Evolutionary conservation across 2,888 invertebrate genomes (phyloP), one percentile per base, ranked within the genome.

Genomic region (Diadegma fenestrale): DNA sequence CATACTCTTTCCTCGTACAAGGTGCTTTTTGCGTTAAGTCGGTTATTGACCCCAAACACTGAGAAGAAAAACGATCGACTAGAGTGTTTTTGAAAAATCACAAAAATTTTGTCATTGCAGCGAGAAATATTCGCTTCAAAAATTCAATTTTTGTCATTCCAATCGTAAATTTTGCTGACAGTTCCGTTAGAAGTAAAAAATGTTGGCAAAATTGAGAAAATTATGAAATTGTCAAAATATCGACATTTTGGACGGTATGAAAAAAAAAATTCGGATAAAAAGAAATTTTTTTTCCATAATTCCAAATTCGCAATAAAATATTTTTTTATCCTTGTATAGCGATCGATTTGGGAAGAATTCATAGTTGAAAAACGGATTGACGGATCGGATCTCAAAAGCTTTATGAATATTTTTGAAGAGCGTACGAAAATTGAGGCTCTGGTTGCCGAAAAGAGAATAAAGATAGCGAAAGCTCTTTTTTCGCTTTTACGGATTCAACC

Each of bases 401-500:
- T 80, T 76, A 76, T 83, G 79, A 54, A 83, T 80, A 78, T 78
- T 45, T 68, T 69, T 71, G 54, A 63, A 75, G 7, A 19, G 22
- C 22, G 51, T 72, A 51, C 12, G n/a, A 72, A 71, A 80, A 48
- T 71, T n/a, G 61, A 48, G 51, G 64, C 37, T 79, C 26, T n/a
- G 19, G 12, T 41, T 33, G 17, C 17, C 41, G 75, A 64, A 22
- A 37, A 48, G 43, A 41, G 41, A 54, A 43, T 33, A 61, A 26
- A 77, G n/a, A 71, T 58, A 48, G 58, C 30, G 33, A 72, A 51
- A 37, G 54, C 75, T 82, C 76, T 61, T 81, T n/a, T 71, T 58
- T 64, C 63, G 37, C 61, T 10, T 63, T 82, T 64, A 51, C 80
- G 68, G 61, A 77, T 84, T 80, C 82, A 82, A 68, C 78, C 80